Percentiles rank a stretch among this genome's conserved stretches.
These are phyloP conservation scores for Plecotus auritus DNA, from an alignment of 2,113 vertebrate species.

Conservation along the genomic window DNA sequence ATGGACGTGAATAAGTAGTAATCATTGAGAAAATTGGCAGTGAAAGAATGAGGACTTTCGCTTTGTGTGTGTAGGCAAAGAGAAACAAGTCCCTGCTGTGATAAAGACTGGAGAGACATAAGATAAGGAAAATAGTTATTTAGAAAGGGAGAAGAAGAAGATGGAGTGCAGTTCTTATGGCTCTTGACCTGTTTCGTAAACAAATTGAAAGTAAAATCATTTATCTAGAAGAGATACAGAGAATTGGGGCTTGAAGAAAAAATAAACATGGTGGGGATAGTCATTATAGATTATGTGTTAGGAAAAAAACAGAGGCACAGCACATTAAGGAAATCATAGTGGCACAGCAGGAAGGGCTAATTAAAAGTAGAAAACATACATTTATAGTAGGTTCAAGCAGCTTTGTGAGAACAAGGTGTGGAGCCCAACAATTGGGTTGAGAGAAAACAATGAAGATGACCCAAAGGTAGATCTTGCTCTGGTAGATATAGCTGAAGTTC, in stretches of 20 bases:
- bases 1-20: background rate
- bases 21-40: background rate
- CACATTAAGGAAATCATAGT: background rate
- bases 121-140: background rate
- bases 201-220: background rate
- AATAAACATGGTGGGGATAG: background rate
- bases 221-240: background rate
- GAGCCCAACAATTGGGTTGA: background rate
- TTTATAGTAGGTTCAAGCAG: background rate
- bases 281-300: background rate
- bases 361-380: background rate
- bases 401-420: background rate
- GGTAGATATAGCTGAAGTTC: background rate
- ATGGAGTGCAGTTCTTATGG: background rate
- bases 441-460: background rate
- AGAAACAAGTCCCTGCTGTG: background rate
- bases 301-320: background rate
- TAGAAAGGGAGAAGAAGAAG: background rate
- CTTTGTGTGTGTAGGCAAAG: background rate
- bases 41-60: background rate
- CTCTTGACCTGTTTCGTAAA: background rate
- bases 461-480: accelerated
- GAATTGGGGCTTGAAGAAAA: background rate
- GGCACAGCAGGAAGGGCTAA: background rate
- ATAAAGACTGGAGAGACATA: background rate